These are phyloP conservation scores for Drosophila percnosoma DNA, from an alignment of 2,888 invertebrate genomes.

Conservation along the genomic window DNA sequence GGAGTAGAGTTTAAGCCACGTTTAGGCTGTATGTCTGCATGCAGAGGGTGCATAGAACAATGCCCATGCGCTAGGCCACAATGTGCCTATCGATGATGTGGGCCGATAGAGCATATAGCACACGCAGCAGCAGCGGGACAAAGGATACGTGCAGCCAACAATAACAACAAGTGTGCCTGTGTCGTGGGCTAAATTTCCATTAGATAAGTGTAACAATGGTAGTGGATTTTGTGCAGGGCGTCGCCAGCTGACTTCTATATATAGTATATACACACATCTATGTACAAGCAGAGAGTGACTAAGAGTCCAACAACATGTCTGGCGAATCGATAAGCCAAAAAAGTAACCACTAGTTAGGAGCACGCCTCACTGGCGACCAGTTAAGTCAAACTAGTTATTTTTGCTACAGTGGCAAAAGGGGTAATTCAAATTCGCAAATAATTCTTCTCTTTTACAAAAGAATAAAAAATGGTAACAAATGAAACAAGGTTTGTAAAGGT, in stretches of 20 bases:
- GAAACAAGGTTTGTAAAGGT: not conserved
- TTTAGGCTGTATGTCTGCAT: not conserved
- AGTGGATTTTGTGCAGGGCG: slow-evolving; percentile 46
- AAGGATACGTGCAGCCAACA: slow-evolving; percentile 52
- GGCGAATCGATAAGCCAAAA: slow-evolving; percentile 68
- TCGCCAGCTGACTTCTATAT: slow-evolving; percentile 64
- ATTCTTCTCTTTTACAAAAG: not conserved
- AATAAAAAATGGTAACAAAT: not conserved
- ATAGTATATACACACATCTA: not conserved
- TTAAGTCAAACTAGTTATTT: slow-evolving; percentile 27
- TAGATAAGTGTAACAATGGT: slow-evolving; percentile 55
- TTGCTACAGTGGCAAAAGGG: slow-evolving; percentile 4
- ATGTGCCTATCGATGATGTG: slow-evolving; percentile 42
- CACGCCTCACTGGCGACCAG: slow-evolving; percentile 53
- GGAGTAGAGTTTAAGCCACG: not conserved
- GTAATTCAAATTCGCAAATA: not conserved
- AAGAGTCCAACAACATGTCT: slow-evolving; percentile 50
- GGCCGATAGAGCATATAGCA: slow-evolving; percentile 36
- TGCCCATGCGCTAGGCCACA: slow-evolving; percentile 17
- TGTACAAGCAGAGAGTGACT: slow-evolving; percentile 45
- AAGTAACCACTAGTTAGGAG: slow-evolving; percentile 14
- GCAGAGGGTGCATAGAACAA: slow-evolving; percentile 16
- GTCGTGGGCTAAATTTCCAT: slow-evolving; percentile 35
- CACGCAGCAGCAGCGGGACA: slow-evolving; percentile 21
- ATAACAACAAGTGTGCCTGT: slow-evolving; percentile 57